Base-by-base conservation (phyloP, 2,888 invertebrate species). In the Trichogramma dendrolimi region DNA sequence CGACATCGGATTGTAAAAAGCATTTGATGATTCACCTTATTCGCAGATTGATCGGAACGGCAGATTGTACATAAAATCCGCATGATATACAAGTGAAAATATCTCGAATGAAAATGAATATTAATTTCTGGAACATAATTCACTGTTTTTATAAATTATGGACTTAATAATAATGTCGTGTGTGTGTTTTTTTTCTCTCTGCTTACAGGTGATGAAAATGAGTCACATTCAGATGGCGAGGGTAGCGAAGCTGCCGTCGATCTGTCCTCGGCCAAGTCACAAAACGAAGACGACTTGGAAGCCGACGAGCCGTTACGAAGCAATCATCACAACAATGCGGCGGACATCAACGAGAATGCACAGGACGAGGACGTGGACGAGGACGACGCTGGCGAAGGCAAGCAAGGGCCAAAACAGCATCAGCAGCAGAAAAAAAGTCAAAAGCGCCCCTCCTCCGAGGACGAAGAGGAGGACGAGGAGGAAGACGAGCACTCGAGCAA, bases 201-300 rank as follows among this genome's bases (percentile, higher is more conserved):
- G 82, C 81, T 86, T 85, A 52, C 81, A 87, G 87, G 86, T 77
- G 87, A 87, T 76, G 86, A 85, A 79, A 86, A 86, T 75, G 85
- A 85, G 67, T 86, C 86, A 43, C 84, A 84, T 72, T 87, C 87
- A 60, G 87, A 87, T 70, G 87, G 86, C 70, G 87, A 87, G 63
- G 73, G 76, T 77, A 76, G 75, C 46, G 76, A 74, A 43, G 78
- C 73, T 56, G 73, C 84, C 65, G 77, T 77, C 64, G 79, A 78
- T 62, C 79, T 81, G 67, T 82, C 83, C 70, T 82, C 86, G 68
- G 84, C 86, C 76, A 87, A 87, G 73, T 87, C 87, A 55, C 88
- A 87, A 74, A 87, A 87, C 59, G 88, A 87, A 71, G 89, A 88
- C 74, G 88, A 87, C 83, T 27, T 27, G 27, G 68, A 68, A 43